Evolutionary conservation across 2,113 vertebrate genomes (phyloP), one percentile per base, ranked within the genome.

Genomic region (Hemichromis elongatus): DNA sequence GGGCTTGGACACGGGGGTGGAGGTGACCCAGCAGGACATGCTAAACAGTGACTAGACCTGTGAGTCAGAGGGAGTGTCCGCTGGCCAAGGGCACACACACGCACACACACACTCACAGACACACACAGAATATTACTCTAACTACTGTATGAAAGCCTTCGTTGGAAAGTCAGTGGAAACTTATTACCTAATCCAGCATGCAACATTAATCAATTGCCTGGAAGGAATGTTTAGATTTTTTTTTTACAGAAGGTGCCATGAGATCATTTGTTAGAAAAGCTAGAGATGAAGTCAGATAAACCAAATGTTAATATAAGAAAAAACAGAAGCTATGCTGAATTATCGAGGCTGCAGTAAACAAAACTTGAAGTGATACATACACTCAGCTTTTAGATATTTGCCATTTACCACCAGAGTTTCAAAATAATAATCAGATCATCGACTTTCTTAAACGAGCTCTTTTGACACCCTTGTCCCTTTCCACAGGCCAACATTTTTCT

Each of bases 1-100:
- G 16, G 53, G n/a, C 26, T 35, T 47, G 77, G 61, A 30, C 54
- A 37, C 24, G 1, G 9, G 79, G 19, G n/a, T 14, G 66, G 47
- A 63, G 66, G 56, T 21, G 37, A 40, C 7, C 47, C 66, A 73
- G 70, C 63, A 80, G 90, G 86, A 84, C 37, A 42, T 83, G 83
- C 35, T 80, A 61, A 80, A 90, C 55, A 73, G 78, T 85, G 77
- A 93, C 88, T 89, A 80, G 88, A 86, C 78, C 68, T 57, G 63
- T 96, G 94, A 95, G 87, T 96, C 95, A 96, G 50, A 59, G 86
- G 93, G 93, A 92, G 90, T 87, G 91, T 84, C 82, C 88, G 77
- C 14, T 81, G 57, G 66, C 59, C 83, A 86, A 89, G 87, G 86
- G 12, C 35, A 53, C 70, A 21, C 11, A 28, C 9, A 24, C 9